phyloP scores from a whole-genome alignment of 2,113 vertebrate genomes.

The Sporophila hypoxantha region DNA sequence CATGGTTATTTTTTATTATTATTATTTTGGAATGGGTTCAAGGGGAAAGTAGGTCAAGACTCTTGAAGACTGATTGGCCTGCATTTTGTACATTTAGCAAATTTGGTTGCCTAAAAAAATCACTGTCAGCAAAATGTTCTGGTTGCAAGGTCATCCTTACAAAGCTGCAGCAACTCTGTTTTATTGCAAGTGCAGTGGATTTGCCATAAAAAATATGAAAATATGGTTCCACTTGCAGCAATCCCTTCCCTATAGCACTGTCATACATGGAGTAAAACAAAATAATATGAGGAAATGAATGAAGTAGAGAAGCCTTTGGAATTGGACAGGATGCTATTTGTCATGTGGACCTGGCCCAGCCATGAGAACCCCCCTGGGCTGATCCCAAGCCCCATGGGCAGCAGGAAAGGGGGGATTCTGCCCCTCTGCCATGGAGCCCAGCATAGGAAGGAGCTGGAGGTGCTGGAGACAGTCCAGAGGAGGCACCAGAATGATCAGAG shows the following conservation, averaged over 20 bases:
- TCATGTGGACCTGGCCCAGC: neutral
- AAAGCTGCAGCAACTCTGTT: neutral
- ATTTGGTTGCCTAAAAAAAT: conserved; percentile 49
- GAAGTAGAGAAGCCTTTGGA: neutral
- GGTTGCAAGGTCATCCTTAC: neutral
- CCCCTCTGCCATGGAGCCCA: neutral
- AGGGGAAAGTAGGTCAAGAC: conserved; percentile 61
- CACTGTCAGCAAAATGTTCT: conserved; percentile 39
- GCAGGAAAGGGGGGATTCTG: neutral
- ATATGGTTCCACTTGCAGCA: neutral
- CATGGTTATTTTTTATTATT: conserved; percentile 58
- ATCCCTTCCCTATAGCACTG: neutral
- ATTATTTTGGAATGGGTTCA: conserved; percentile 50
- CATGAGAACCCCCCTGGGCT: neutral
- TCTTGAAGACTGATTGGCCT: conserved; percentile 33
- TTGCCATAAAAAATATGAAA: neutral
- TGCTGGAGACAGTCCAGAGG: neutral
- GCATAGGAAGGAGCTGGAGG: neutral
- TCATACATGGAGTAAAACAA: neutral
- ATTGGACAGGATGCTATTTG: neutral
- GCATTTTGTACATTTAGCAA: conserved; percentile 53
- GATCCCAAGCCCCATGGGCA: neutral
- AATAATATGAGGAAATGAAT: neutral
- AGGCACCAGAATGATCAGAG: neutral
- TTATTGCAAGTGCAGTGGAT: neutral